These are phyloP conservation scores for Coelopa pilipes DNA, from an alignment of 2,888 invertebrate species.

Conservation along the genomic window DNA sequence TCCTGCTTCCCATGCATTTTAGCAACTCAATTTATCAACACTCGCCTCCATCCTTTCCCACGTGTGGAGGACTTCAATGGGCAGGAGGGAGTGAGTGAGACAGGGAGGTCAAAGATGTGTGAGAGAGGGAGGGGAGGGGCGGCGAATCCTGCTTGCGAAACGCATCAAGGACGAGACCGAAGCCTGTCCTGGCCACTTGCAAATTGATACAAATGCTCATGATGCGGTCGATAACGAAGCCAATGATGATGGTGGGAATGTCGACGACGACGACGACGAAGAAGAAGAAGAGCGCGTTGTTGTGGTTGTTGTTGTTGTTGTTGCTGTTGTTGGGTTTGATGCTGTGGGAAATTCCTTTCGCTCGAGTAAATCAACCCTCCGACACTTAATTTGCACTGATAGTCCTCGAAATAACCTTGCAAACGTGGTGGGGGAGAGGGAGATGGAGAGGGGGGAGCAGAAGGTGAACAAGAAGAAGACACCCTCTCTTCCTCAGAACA, in stretches of 20 bases:
- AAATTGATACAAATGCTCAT: conserved; percentile 37
- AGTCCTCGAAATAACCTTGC: conserved; percentile 17
- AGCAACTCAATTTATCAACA: conserved; percentile 18
- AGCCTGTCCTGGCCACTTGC: conserved; percentile 4
- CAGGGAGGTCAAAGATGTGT: too few species aligned
- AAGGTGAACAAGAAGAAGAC: neutral
- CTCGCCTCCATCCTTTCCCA: neutral
- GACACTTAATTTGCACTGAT: conserved; percentile 34
- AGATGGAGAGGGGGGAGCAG: too few species aligned
- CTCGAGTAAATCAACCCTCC: conserved; percentile 27
- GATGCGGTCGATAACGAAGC: conserved; percentile 13
- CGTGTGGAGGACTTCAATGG: neutral
- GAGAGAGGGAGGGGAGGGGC: neutral
- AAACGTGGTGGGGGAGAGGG: too few species aligned
- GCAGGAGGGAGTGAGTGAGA: too few species aligned
- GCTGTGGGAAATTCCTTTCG: conserved; percentile 18
- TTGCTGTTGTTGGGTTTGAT: neutral
- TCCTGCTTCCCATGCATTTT: neutral
- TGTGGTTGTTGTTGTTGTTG: too few species aligned
- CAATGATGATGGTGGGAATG: conserved; percentile 29
- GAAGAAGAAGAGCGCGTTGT: neutral
- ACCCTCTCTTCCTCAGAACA: neutral
- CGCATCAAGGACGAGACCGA: too few species aligned
- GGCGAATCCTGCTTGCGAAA: too few species aligned
- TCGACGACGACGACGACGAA: neutral